These are phyloP conservation scores for Galaxea fascicularis DNA, from an alignment of 92 coral and sea anemone genomes.

Conservation along the genomic window DNA sequence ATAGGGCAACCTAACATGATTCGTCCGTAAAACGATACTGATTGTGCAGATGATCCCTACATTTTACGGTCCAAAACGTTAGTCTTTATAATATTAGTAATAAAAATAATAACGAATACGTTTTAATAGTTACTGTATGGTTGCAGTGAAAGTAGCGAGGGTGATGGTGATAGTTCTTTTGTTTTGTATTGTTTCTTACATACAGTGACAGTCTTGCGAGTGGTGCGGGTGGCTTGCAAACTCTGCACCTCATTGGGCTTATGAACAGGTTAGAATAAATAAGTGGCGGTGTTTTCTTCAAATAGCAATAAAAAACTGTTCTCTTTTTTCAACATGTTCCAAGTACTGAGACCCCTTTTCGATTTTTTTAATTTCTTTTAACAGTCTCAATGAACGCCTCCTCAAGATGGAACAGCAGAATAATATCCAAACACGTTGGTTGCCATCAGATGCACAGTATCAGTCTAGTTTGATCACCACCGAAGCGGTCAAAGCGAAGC, in stretches of 20 bases:
- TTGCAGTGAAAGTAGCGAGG: neutral
- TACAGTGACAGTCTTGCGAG: slow-evolving; percentile 7
- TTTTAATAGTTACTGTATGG: neutral
- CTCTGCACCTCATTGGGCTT: neutral
- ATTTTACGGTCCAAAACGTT: too few species aligned
- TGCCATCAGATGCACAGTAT: slow-evolving; percentile 55
- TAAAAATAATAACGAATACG: too few species aligned
- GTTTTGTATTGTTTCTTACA: neutral
- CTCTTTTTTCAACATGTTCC: too few species aligned
- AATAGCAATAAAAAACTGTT: too few species aligned
- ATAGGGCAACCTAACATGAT: too few species aligned
- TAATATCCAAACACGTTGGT: slow-evolving; percentile 51
- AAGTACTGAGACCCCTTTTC: too few species aligned
- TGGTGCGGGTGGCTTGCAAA: neutral
- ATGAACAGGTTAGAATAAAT: slow-evolving; percentile 14
- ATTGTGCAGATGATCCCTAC: too few species aligned
- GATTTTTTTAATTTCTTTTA: too few species aligned
- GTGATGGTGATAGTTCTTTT: neutral
- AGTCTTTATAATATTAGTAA: too few species aligned
- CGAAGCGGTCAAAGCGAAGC: slow-evolving; percentile 61
- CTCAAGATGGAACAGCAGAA: slow-evolving; percentile 43
- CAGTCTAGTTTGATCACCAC: slow-evolving; percentile 49
- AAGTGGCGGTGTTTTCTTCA: too few species aligned
- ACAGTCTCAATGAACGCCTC: slow-evolving; percentile 41
- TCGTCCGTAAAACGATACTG: too few species aligned